Percentiles rank a stretch among this genome's conserved stretches.
phyloP scores from a whole-genome alignment of 2,797 vertebrate species.

The Aratinga solstitialis region DNA sequence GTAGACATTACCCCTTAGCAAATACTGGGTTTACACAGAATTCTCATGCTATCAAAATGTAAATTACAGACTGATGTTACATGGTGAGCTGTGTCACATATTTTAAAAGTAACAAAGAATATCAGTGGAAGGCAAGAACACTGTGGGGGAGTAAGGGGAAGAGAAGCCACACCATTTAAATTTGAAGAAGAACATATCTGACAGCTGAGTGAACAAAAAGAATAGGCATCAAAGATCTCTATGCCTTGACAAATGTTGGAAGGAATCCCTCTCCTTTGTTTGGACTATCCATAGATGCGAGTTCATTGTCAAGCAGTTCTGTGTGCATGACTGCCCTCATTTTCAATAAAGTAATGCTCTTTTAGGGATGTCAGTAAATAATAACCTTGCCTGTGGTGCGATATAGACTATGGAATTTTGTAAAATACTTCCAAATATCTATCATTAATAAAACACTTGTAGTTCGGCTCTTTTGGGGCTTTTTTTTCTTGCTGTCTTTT shows the following conservation, averaged over 20 bases:
- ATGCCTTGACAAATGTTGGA: background rate
- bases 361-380: background rate
- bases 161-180: background rate
- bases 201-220: conserved; percentile 29
- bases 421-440: background rate
- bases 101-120: background rate
- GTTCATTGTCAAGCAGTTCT: background rate
- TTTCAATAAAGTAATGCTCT: background rate
- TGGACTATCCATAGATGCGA: background rate
- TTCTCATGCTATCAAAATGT: background rate
- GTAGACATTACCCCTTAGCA: background rate
- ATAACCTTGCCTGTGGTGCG: background rate
- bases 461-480: background rate
- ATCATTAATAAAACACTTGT: background rate
- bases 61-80: background rate
- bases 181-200: conserved; percentile 15
- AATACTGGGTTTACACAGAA: background rate
- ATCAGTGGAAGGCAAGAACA: background rate
- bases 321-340: background rate
- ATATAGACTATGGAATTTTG: background rate
- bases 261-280: conserved; percentile 8
- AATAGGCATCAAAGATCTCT: background rate
- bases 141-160: background rate
- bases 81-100: background rate
- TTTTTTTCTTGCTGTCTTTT: background rate